Evolutionary conservation across 1,140 invertebrate species (phyloP).

Genomic region (Dufourea novaeangliae): DNA sequence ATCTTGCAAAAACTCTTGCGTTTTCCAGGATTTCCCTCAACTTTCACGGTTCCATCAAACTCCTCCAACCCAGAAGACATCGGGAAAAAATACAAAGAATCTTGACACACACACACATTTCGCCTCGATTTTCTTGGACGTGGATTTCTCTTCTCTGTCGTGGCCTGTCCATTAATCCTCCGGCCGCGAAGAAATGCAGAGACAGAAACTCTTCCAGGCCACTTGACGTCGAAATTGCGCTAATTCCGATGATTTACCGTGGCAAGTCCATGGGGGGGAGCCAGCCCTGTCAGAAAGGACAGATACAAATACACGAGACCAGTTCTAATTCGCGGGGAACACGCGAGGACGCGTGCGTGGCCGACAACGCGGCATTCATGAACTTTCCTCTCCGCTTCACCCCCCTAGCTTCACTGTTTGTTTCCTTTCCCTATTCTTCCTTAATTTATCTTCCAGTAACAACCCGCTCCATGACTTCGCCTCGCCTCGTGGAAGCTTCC

Average conservation of each 20-base stretch:
- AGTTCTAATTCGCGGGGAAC: slow-evolving; percentile 48
- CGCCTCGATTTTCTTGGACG: not conserved
- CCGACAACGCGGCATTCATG: slow-evolving; percentile 24
- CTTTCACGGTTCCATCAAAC: no score
- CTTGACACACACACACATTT: no score
- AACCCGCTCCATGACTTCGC: slow-evolving; percentile 44
- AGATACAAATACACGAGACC: slow-evolving; percentile 62
- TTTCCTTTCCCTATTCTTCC: slow-evolving; percentile 37
- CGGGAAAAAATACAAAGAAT: no score
- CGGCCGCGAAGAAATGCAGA: slow-evolving; percentile 10
- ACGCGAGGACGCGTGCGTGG: slow-evolving; percentile 57
- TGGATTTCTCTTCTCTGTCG: not conserved
- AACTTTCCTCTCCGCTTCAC: not conserved
- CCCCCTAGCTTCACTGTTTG: slow-evolving; percentile 20
- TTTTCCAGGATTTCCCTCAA: no score
- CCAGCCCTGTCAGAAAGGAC: slow-evolving; percentile 57
- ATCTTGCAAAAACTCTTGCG: no score
- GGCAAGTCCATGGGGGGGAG: slow-evolving; percentile 35
- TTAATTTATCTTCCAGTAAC: slow-evolving; percentile 54
- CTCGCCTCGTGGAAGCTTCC: not conserved
- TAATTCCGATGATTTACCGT: slow-evolving; percentile 59
- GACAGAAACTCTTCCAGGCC: slow-evolving; percentile 36
- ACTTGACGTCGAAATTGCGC: slow-evolving; percentile 55
- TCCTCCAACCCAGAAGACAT: no score
- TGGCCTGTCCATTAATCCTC: slow-evolving; percentile 26